phyloP scores from a whole-genome alignment of 2,888 invertebrate genomes.

The Philonicus albiceps region DNA sequence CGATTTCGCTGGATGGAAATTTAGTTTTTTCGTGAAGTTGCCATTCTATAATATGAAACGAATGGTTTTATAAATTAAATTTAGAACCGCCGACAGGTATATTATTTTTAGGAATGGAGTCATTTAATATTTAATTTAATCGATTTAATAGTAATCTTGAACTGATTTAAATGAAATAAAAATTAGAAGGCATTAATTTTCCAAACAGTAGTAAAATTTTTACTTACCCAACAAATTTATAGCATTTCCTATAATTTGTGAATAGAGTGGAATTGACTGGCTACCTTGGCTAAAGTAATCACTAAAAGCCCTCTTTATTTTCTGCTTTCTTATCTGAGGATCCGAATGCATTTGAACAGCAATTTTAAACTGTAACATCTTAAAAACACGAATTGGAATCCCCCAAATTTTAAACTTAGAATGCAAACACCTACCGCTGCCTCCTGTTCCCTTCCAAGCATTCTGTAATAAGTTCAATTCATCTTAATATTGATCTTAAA shows the following conservation, averaged over 20 bases:
- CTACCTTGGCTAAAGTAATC: constrained; percentile 66
- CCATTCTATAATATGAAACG: constrained; percentile 46
- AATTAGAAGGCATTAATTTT: neutral
- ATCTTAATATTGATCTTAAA: neutral
- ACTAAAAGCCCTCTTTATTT: constrained; percentile 63
- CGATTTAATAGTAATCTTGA: too few relatives aligned
- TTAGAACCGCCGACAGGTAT: neutral
- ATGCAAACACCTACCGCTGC: constrained; percentile 69
- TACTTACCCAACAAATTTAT: constrained; percentile 63
- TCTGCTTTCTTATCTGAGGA: constrained; percentile 61
- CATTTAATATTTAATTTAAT: too few relatives aligned
- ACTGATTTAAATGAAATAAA: neutral
- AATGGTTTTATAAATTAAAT: neutral
- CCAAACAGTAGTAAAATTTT: neutral
- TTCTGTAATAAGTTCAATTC: constrained; percentile 63
- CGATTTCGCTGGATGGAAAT: neutral
- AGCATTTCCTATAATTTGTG: constrained; percentile 64
- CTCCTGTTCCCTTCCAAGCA: constrained; percentile 72
- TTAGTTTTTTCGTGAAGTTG: constrained; percentile 47
- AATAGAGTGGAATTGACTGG: constrained; percentile 58
- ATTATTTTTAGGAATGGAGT: neutral
- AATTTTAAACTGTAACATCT: constrained; percentile 63
- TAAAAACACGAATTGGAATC: neutral
- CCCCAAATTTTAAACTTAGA: neutral
- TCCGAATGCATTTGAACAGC: constrained; percentile 55